Percentiles rank a stretch among this genome's conserved stretches.
phyloP scores from a whole-genome alignment of 2,113 vertebrate species.

The Lophotis ruficrista region DNA sequence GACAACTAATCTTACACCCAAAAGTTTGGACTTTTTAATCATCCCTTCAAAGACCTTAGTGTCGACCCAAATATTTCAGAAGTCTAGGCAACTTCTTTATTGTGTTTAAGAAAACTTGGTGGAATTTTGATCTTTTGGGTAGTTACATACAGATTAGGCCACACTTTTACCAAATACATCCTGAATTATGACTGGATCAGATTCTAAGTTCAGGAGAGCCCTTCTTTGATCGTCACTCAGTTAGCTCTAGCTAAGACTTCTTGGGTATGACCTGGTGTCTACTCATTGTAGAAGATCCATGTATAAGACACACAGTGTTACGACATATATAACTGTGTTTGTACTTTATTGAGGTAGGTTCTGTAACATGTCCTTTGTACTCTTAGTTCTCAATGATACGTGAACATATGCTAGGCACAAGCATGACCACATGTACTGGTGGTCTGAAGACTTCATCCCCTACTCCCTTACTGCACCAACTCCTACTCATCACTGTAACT shows the following conservation, averaged over 20 bases:
- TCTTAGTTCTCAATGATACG: neutral
- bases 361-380: neutral
- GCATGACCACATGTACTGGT: neutral
- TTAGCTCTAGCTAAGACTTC: neutral
- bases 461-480: neutral
- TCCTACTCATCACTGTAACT: neutral
- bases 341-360: neutral
- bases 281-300: neutral
- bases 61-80: neutral
- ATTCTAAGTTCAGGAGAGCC: neutral
- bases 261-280: neutral
- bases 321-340: neutral
- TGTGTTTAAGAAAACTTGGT: neutral
- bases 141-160: neutral
- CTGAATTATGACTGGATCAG: neutral
- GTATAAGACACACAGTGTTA: neutral
- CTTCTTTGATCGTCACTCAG: neutral
- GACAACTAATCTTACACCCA: neutral
- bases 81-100: neutral
- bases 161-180: neutral
- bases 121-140: neutral
- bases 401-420: accelerated
- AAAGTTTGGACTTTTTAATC: neutral
- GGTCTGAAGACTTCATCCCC: neutral
- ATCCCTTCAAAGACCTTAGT: neutral